Conservation (phyloP, 2,888 invertebrate genomes). For the Erynnis tages region DNA sequence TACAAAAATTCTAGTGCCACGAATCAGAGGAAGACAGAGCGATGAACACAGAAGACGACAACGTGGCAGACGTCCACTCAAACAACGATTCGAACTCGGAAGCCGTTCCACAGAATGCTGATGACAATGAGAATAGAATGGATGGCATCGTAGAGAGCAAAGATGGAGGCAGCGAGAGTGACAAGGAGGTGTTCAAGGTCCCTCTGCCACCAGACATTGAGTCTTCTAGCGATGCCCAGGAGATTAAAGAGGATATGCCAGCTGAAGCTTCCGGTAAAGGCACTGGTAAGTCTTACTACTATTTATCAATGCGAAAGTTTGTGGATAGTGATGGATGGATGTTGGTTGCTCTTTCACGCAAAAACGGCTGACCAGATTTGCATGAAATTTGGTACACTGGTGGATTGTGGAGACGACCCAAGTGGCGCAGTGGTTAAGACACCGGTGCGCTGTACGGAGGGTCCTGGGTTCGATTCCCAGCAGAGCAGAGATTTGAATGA, state of each 20-base stretch:
- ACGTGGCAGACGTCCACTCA: constrained; percentile 45
- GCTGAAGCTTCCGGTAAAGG: constrained; percentile 34
- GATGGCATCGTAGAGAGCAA: constrained; percentile 22
- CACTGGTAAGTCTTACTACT: constrained; percentile 40
- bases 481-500: too few species aligned
- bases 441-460: too few species aligned
- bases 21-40: constrained; percentile 60
- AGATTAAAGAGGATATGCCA: constrained; percentile 38
- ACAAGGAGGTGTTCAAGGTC: constrained; percentile 4
- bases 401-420: too few species aligned
- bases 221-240: constrained; percentile 42
- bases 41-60: constrained; percentile 62
- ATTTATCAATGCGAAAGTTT: too few species aligned
- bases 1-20: constrained; percentile 51
- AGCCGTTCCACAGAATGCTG: constrained; percentile 26
- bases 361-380: too few species aligned
- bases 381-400: too few species aligned
- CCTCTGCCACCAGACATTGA: constrained; percentile 46
- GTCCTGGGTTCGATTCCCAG: too few species aligned
- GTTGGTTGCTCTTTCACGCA: too few species aligned
- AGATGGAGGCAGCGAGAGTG: constrained; percentile 11
- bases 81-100: constrained; percentile 41
- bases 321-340: too few species aligned
- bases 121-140: constrained; percentile 30
- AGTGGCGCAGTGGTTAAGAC: too few species aligned